Conservation (phyloP, 2,113 vertebrate genomes). For the Mormyrus iriodes region DNA sequence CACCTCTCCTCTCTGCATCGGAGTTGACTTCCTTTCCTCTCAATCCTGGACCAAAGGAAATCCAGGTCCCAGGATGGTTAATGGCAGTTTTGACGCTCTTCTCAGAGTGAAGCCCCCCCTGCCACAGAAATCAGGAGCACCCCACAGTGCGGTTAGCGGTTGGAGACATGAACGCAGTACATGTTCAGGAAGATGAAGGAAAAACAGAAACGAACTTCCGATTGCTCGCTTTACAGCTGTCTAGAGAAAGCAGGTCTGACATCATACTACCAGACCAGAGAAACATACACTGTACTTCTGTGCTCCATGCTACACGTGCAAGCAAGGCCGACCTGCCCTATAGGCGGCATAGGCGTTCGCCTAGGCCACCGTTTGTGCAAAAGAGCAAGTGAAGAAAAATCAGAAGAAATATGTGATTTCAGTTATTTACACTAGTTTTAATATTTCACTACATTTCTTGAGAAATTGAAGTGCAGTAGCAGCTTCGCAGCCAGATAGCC, state of each 20-base stretch:
- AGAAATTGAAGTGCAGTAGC: background rate
- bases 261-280: background rate
- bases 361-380: too few relatives aligned
- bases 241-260: background rate
- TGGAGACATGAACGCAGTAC: background rate
- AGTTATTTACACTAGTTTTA: background rate
- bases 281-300: background rate
- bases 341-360: background rate
- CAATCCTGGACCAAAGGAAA: conserved; percentile 46
- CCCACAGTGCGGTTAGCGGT: background rate
- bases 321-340: background rate
- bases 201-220: background rate
- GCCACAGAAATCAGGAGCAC: conserved; percentile 14
- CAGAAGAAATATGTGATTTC: background rate
- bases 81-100: conserved; percentile 28
- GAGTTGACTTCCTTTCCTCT: conserved; percentile 46
- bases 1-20: conserved; percentile 40
- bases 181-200: background rate
- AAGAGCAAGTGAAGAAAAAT: background rate
- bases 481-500: background rate
- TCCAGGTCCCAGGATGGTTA: conserved; percentile 43
- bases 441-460: background rate
- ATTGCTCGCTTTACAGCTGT: background rate
- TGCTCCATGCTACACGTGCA: background rate
- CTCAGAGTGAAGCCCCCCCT: conserved; percentile 26